A percentile compares a stretch with the other conserved stretches of the same genome.
These are phyloP conservation scores for Nanorana parkeri DNA, from an alignment of 2,113 vertebrate species.

Conservation along the genomic window DNA sequence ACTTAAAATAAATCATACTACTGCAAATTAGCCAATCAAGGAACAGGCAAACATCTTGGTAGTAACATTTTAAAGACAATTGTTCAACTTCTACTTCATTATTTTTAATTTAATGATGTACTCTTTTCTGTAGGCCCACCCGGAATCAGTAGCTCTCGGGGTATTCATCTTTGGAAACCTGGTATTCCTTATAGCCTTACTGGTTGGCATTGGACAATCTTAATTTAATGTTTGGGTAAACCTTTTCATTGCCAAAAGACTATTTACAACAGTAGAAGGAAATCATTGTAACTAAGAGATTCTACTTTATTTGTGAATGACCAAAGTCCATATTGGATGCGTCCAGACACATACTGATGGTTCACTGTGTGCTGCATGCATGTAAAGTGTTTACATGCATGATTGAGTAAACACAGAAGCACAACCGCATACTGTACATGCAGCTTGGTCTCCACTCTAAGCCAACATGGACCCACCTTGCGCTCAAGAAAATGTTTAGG, in stretches of 20 bases:
- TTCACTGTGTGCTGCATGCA: background rate
- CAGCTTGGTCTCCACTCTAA: too few relatives aligned
- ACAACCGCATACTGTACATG: too few relatives aligned
- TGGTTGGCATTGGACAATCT: slow-evolving; percentile 72
- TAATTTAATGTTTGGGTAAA: slow-evolving; percentile 38
- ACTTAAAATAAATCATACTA: too few relatives aligned
- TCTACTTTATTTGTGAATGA: background rate
- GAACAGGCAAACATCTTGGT: too few relatives aligned
- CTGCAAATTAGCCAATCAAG: too few relatives aligned
- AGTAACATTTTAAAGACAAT: too few relatives aligned
- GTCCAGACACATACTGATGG: background rate
- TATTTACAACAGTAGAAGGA: background rate
- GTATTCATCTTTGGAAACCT: slow-evolving; percentile 72
- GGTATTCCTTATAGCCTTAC: slow-evolving; percentile 71
- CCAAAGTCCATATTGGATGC: background rate
- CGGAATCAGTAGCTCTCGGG: slow-evolving; percentile 59
- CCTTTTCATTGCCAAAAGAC: background rate
- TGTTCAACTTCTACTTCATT: background rate
- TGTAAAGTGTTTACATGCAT: slow-evolving; percentile 13
- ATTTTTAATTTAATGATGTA: background rate
- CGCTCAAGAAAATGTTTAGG: too few relatives aligned
- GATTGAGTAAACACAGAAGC: background rate
- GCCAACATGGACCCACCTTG: too few relatives aligned
- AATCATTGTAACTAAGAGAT: background rate
- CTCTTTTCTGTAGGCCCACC: slow-evolving; percentile 53